Conservation (phyloP, 92 coral and sea anemone genomes). For the Pocillopora grandis region DNA sequence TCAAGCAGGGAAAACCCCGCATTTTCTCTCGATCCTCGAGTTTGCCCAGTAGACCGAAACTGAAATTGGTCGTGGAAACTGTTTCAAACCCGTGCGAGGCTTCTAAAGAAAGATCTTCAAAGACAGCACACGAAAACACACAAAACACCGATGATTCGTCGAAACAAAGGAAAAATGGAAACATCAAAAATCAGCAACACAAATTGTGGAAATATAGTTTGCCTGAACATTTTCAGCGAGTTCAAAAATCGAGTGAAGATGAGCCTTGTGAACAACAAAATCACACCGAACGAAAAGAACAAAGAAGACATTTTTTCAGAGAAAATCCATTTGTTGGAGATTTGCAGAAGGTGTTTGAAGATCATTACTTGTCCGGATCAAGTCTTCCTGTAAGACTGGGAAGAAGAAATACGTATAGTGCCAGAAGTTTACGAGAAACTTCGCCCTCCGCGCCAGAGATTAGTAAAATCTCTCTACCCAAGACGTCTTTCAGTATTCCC, state of each 20-base stretch:
- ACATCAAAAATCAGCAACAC: not conserved
- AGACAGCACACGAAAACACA: not conserved
- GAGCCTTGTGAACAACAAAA: not conserved
- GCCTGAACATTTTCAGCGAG: not conserved
- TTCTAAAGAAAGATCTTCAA: not conserved
- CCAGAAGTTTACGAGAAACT: not conserved
- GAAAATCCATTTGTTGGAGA: conserved; percentile 34
- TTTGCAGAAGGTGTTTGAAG: conserved; percentile 23
- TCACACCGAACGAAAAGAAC: conserved; percentile 8
- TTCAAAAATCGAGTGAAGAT: not conserved
- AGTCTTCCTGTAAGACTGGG: conserved; percentile 10
- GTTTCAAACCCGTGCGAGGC: not conserved
- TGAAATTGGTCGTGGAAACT: conserved; percentile 1
- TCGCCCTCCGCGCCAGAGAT: not conserved
- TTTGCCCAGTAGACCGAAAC: conserved; percentile 16
- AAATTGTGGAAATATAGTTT: conserved; percentile 12
- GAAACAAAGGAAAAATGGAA: not conserved
- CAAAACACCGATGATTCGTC: not conserved
- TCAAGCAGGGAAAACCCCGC: conserved; percentile 39
- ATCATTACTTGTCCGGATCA: conserved; percentile 17
- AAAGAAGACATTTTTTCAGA: conserved; percentile 21
- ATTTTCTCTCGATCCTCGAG: conserved; percentile 19
- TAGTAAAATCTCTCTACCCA: not conserved
- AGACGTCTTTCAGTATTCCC: conserved; percentile 16
- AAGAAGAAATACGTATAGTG: not conserved